These are phyloP conservation scores for Eurytoma adleriae DNA, from an alignment of 2,888 invertebrate genomes.

Conservation along the genomic window DNA sequence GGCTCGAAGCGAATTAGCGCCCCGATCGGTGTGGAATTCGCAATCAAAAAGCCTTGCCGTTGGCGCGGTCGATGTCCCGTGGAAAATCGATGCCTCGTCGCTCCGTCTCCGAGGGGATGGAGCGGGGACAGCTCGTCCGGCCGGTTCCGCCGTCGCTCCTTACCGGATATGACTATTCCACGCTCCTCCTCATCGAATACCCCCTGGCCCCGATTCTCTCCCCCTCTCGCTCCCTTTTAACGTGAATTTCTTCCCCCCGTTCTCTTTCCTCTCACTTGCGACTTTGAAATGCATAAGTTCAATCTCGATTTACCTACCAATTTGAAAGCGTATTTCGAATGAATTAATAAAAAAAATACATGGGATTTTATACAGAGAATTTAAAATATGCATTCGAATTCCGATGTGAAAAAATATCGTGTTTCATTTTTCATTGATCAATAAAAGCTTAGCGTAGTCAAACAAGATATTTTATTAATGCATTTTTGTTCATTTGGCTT, in stretches of 20 bases:
- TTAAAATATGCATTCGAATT: too few relatives aligned
- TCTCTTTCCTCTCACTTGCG: neutral
- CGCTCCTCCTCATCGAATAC: conserved; percentile 47
- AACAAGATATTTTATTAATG: too few relatives aligned
- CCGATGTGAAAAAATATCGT: too few relatives aligned
- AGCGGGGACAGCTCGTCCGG: conserved; percentile 39
- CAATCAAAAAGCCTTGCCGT: neutral
- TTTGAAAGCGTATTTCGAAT: too few relatives aligned
- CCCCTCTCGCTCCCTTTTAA: neutral
- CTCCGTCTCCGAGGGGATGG: conserved; percentile 27
- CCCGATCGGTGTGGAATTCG: conserved; percentile 6
- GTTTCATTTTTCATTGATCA: too few relatives aligned
- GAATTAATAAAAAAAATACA: too few relatives aligned
- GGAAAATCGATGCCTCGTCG: conserved; percentile 29
- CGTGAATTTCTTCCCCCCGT: neutral
- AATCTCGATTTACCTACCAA: too few relatives aligned
- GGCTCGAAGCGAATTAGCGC: neutral
- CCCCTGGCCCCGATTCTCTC: neutral
- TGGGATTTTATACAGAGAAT: too few relatives aligned
- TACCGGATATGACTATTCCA: conserved; percentile 57
- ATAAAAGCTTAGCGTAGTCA: too few relatives aligned
- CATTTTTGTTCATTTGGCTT: too few relatives aligned
- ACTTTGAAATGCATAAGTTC: too few relatives aligned
- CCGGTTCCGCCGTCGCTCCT: conserved; percentile 48
- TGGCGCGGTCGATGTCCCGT: conserved; percentile 13